Evolutionary conservation across 2,797 vertebrate genomes (phyloP).

Genomic region (Coluber constrictor): DNA sequence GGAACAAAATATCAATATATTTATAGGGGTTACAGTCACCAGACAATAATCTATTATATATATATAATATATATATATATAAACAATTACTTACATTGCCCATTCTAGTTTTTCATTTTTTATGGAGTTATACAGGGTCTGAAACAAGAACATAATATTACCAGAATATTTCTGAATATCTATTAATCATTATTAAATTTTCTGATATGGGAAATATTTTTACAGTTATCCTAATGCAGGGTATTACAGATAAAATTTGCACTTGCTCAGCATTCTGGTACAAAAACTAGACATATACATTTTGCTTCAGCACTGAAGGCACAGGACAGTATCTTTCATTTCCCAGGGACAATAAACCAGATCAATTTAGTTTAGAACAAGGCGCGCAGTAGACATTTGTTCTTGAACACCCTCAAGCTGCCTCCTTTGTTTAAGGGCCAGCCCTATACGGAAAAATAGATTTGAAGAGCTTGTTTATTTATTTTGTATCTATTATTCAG

Average conservation of each 20-base stretch:
- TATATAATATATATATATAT: too few relatives aligned
- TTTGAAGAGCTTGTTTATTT: neutral
- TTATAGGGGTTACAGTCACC: neutral
- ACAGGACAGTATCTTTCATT: neutral
- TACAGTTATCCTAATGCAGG: neutral
- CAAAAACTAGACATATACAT: neutral
- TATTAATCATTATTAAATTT: neutral
- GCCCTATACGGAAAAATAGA: neutral
- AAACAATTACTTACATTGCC: conserved; percentile 89
- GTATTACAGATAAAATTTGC: neutral
- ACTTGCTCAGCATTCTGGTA: neutral
- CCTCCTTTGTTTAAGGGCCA: neutral
- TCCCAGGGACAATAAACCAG: neutral
- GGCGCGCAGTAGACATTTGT: neutral
- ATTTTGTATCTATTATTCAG: neutral
- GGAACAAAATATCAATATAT: conserved; percentile 6
- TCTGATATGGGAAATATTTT: neutral
- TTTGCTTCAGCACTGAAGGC: neutral
- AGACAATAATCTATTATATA: neutral
- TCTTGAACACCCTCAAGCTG: neutral
- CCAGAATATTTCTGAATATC: neutral
- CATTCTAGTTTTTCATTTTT: conserved; percentile 98
- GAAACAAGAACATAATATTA: conserved; percentile 56
- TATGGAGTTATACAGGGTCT: conserved; percentile 95
- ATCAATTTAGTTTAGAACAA: neutral